Base-by-base conservation (phyloP, 2,888 invertebrate genomes). In the Eubasilissa splendida region DNA sequence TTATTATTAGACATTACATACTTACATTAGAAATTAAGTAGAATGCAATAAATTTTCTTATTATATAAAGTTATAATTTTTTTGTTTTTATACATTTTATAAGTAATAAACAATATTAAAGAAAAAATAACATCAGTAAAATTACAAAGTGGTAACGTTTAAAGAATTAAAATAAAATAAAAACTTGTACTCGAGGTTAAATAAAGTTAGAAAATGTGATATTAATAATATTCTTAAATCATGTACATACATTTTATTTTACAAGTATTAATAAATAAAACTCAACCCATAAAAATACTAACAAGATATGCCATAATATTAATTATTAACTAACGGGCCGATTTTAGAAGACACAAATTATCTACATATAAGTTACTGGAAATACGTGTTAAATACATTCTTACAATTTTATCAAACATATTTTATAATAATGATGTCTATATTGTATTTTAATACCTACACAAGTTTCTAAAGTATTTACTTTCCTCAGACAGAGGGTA, bases 111-210 rank as follows among this genome's bases (percentile, higher is more conserved):
- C 54, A 73, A 53, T 68, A 31, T 63, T 63, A 14, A n/a, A 42
- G 9, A 50, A 14, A 53, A 73, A n/a, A 33, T 58, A 73, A 73
- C 33, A 9, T 31, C 22, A 33, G 22, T 71, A 56, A 56, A 73
- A 58, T 73, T 56, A 73, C 52, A 53, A 42, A 56, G 71, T 73
- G 71, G 71, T 73, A 73, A 73, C 71, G 56, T 58, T 56, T 50
- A 33, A 58, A 73, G 12, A 50, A 58, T 73, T 58, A 73, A 73
- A 33, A 53, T 14, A 68, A 52, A 50, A 68, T 73, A 56, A 73
- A 73, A 65, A 65, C 42, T 73, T 58, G 73, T 73, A 56, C 56
- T 56, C n/a, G 11, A 56, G 58, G 31, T 73, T 54, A 73, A 73
- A 54, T 73, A 73, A n/a, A 54, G 22, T 73, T 68, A 68, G 14